phyloP scores from a whole-genome alignment of 2,797 vertebrate genomes.

The Muraenolepis orangiensis region DNA sequence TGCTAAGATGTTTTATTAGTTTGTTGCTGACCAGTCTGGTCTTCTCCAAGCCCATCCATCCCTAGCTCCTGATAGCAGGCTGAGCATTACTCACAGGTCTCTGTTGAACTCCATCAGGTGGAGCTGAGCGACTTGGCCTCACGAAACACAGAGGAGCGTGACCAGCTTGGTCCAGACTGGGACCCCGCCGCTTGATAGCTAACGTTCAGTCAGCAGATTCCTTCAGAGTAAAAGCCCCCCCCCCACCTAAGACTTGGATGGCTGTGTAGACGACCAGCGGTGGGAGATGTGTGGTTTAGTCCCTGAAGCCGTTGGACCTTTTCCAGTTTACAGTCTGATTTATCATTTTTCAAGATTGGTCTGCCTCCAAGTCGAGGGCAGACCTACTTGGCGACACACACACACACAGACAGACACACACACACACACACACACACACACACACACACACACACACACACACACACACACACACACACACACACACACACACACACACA shows the following conservation, averaged over 20 bases:
- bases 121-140: not conserved
- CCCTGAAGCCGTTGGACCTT: not conserved
- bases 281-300: constrained; percentile 1
- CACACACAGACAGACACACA: too few species aligned
- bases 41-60: not conserved
- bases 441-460: too few species aligned
- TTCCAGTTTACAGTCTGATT: not conserved
- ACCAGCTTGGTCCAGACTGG: not conserved
- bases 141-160: not conserved
- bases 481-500: too few species aligned
- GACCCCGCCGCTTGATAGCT: not conserved
- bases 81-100: not conserved
- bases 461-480: too few species aligned
- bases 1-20: not conserved
- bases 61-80: not conserved
- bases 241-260: not conserved
- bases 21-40: not conserved
- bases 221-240: not conserved
- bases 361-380: not conserved
- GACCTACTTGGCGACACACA: not conserved
- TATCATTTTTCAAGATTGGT: not conserved
- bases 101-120: not conserved
- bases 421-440: too few species aligned
- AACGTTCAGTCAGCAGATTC: constrained; percentile 1
- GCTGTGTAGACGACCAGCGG: not conserved